These are phyloP conservation scores for Pseudoips prasinana DNA, from an alignment of 2,888 invertebrate species.

Conservation along the genomic window DNA sequence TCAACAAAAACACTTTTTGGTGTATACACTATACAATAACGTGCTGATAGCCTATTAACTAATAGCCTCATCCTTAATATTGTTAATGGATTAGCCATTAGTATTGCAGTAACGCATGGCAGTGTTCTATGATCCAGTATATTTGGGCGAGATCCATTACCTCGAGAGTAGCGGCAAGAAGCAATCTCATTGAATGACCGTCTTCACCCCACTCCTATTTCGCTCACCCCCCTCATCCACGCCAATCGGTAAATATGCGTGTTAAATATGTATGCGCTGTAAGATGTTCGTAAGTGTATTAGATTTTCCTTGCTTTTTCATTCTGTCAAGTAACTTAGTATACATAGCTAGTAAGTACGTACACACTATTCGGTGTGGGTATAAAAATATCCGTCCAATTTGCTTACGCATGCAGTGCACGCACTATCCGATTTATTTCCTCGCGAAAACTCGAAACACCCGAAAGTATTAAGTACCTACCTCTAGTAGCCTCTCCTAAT, in stretches of 20 bases:
- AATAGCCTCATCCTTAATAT: too few relatives aligned
- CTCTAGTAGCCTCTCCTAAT: slow-evolving; percentile 20
- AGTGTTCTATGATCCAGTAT: slow-evolving; percentile 76
- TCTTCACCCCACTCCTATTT: slow-evolving; percentile 63
- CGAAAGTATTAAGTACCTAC: slow-evolving; percentile 20
- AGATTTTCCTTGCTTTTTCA: slow-evolving; percentile 79
- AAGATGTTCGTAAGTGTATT: slow-evolving; percentile 80
- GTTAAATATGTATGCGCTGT: slow-evolving; percentile 81
- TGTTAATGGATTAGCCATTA: too few relatives aligned
- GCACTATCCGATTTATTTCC: slow-evolving; percentile 52
- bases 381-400: slow-evolving; percentile 50
- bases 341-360: slow-evolving; percentile 26
- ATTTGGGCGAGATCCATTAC: slow-evolving; percentile 82
- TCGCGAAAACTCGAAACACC: slow-evolving; percentile 27
- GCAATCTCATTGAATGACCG: slow-evolving; percentile 84
- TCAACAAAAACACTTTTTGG: too few relatives aligned
- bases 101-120: slow-evolving; percentile 59
- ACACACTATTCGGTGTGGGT: slow-evolving; percentile 48
- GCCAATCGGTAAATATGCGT: slow-evolving; percentile 82
- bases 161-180: slow-evolving; percentile 79
- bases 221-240: slow-evolving; percentile 62
- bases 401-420: slow-evolving; percentile 56
- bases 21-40: too few relatives aligned
- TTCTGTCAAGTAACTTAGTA: slow-evolving; percentile 63
- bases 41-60: too few relatives aligned